phyloP scores from a whole-genome alignment of 2,797 vertebrate species.

The Aplochiton taeniatus region DNA sequence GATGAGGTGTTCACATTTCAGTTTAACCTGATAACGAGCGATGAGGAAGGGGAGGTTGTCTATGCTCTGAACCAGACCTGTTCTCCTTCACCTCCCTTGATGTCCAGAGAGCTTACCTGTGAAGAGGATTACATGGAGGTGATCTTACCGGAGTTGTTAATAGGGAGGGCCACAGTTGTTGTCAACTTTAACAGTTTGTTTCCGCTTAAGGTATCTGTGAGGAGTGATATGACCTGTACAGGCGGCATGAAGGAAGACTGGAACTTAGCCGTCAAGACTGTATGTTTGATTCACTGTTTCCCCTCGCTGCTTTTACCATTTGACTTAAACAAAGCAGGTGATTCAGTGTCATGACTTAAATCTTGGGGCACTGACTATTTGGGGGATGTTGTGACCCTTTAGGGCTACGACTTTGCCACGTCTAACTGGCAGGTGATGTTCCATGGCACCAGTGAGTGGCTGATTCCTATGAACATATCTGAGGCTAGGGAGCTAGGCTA shows the following conservation, averaged over 20 bases:
- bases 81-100: constrained; percentile 57
- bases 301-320: not conserved
- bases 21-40: constrained; percentile 63
- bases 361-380: not conserved
- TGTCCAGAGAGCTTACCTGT: constrained; percentile 76
- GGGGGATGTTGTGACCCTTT: not conserved
- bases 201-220: constrained; percentile 59
- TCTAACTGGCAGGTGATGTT: constrained; percentile 76
- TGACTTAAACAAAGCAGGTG: not conserved
- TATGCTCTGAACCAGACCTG: constrained; percentile 69
- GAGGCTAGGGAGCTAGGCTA: constrained; percentile 70
- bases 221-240: constrained; percentile 42
- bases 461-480: constrained; percentile 55
- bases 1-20: constrained; percentile 64
- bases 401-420: constrained; percentile 38
- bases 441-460: constrained; percentile 54
- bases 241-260: constrained; percentile 18
- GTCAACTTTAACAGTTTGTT: not conserved
- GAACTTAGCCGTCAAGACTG: constrained; percentile 21
- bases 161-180: not conserved
- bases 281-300: constrained; percentile 4
- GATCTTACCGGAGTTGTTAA: not conserved
- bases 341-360: not conserved
- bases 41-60: constrained; percentile 38
- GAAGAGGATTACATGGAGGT: constrained; percentile 83